Evolutionary conservation across 2,888 invertebrate genomes (phyloP).

Genomic region (Gandaritis pyraliata): DNA sequence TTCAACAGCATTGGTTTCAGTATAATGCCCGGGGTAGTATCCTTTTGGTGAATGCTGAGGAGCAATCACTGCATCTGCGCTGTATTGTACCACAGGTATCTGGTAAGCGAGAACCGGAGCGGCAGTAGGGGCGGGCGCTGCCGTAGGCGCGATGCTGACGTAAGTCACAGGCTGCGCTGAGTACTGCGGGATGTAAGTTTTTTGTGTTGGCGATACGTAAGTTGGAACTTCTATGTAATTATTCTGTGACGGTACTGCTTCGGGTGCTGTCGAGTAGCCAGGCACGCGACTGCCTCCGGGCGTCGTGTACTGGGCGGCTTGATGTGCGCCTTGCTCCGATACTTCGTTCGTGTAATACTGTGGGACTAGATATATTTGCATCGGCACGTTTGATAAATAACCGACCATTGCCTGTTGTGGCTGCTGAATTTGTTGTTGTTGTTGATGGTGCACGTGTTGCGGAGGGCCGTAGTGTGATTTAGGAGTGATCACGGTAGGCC

Average conservation of each 20-base stretch:
- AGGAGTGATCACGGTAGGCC: conserved; percentile 43
- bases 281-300: conserved; percentile 46
- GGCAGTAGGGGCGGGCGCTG: conserved; percentile 55
- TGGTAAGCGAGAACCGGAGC: conserved; percentile 66
- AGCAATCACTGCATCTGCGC: conserved; percentile 51
- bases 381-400: conserved; percentile 75
- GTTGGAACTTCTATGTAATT: conserved; percentile 69
- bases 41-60: conserved; percentile 58
- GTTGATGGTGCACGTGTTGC: conserved; percentile 20
- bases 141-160: conserved; percentile 62
- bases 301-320: conserved; percentile 55
- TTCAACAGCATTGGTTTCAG: conserved; percentile 62
- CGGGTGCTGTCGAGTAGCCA: conserved; percentile 56
- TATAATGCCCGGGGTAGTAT: conserved; percentile 61
- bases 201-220: conserved; percentile 60
- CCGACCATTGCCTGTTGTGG: conserved; percentile 71
- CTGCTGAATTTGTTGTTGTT: conserved; percentile 21
- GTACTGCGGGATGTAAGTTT: conserved; percentile 63
- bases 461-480: conserved; percentile 54
- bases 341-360: conserved; percentile 67
- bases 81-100: conserved; percentile 64
- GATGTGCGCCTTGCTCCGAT: conserved; percentile 51
- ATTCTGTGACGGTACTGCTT: conserved; percentile 59
- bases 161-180: conserved; percentile 57
- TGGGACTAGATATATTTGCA: conserved; percentile 78